Base-by-base conservation (phyloP, 2,113 vertebrate species). In the Cinclus mexicanus region DNA sequence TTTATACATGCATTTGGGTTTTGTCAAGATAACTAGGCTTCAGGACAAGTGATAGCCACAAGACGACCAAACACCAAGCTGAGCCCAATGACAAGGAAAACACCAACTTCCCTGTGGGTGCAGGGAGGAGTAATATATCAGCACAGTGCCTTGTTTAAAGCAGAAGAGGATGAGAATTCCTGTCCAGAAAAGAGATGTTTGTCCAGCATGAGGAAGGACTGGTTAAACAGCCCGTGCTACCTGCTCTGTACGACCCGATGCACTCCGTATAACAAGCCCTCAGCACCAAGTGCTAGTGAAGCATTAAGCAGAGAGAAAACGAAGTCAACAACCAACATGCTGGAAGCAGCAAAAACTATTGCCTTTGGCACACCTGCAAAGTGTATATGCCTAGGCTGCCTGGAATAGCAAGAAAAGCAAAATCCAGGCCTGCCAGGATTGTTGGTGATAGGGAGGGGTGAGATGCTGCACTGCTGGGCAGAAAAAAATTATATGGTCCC, bases 301-400 rank as follows among this genome's bases (percentile, higher is more conserved):
- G 35, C 13, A 3, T 81, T 78, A 70, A 71, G 60, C 57, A 56
- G 42, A 3, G 4, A 65, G 90, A 94, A 94, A 94, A 61, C 39
- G 2, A 83, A 93, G 83, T 37, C 52, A 75, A 52, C n/a, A 37
- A 82, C 46, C 49, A 87, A 42, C 44, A 61, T 1, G 2, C 33
- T 63, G 61, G 39, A 90, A 89, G 88, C 47, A 84, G 82, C 55
- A 87, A 87, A 90, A 94, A 55, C 72, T 80, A 65, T 26, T 90
- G 65, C 69, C 50, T 93, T 90, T 87, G 74, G 61, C 63, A 95
- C 55, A 63, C 0, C 0, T 37, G 56, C 28, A 74, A 81, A 87
- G 41, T 52, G 33, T 74, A 29, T 65, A 63, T 70, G 82, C 19
- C 41, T 44, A 65, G 12, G 23, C 37, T 91, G 75, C 50, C 60